A percentile compares a stretch with the other conserved stretches of the same genome.
phyloP scores from a whole-genome alignment of 2,888 invertebrate species.

The Paralinhomoeus sp. region DNA sequence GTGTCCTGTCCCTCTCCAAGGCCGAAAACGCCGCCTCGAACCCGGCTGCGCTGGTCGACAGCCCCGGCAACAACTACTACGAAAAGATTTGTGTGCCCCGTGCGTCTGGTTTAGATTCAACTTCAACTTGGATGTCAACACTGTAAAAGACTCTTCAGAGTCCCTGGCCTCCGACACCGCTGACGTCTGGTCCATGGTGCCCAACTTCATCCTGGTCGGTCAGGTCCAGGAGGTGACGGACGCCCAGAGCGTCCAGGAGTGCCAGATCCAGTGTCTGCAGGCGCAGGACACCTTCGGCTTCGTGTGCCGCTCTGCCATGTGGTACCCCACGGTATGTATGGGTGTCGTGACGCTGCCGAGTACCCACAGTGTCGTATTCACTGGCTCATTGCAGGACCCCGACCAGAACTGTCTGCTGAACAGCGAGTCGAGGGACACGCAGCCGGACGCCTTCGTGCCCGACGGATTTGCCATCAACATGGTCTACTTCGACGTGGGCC shows the following conservation, averaged over 20 bases:
- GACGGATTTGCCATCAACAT: too few species aligned
- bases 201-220: slow-evolving; percentile 11
- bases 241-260: slow-evolving; percentile 8
- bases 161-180: slow-evolving; percentile 1
- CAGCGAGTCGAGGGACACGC: too few species aligned
- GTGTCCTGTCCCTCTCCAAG: slow-evolving; percentile 5
- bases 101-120: too few species aligned
- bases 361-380: too few species aligned
- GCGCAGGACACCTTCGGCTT: slow-evolving; percentile 11
- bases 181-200: slow-evolving; percentile 8
- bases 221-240: slow-evolving; percentile 13
- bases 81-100: slow-evolving; percentile 8
- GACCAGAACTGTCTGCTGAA: too few species aligned
- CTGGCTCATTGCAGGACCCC: too few species aligned
- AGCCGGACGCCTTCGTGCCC: too few species aligned
- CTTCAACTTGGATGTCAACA: too few species aligned
- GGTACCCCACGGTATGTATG: slow-evolving; percentile 12
- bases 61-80: neutral
- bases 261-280: slow-evolving; percentile 8
- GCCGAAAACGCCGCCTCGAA: neutral
- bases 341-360: too few species aligned
- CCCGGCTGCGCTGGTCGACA: neutral
- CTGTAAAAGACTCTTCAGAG: too few species aligned
- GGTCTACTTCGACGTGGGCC: too few species aligned
- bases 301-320: slow-evolving; percentile 10